Evolutionary conservation across 1,140 invertebrate genomes (phyloP), one percentile per base, ranked within the genome.

Genomic region (Muscidifurax raptorellus): DNA sequence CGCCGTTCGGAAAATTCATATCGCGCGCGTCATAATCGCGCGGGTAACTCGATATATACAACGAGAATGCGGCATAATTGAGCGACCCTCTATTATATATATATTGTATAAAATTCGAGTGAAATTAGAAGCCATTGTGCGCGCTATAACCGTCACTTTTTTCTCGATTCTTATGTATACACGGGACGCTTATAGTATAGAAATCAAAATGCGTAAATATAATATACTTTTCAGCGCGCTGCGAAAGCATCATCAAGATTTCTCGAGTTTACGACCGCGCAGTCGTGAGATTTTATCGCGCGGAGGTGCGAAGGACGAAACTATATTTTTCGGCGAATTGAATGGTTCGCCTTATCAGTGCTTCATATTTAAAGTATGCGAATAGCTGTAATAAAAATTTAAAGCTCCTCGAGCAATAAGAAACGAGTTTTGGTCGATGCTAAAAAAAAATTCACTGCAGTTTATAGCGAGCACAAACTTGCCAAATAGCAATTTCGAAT

Each of bases 301-400:
- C 40, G 9, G 7, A 47, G 36, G 74, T 28, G 74, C 25, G 40
- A 52, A 52, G 25, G 25, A 28, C 25, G 40, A 40, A 15, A 76
- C 44, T 12, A 76, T 76, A 76, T 76, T 76, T 76, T 76, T 76
- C 12, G 74, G 25, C n/a, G 40, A 40, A 52, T 27, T 52, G 25
- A 76, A 76, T 28, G 74, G 25, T 52, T 76, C n/a, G 22, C n/a
- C 25, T 76, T 76, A 76, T 76, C 74, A 27, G 74, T 52, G 40
- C n/a, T 76, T 76, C 74, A 76, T 52, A 76, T 76, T 76, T 76
- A 47, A 40, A 40, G 71, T 40, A 74, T 74, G 71, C 71, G 71
- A 40, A 47, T 10, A 52, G 74, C 40, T 1, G 74, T 28, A n/a
- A 76, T 76, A 76, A 76, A 47, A 47, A 76, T 76, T 52, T 47